These are phyloP conservation scores for Semaprochilodus insignis DNA, from an alignment of 2,797 vertebrate species.

Conservation along the genomic window DNA sequence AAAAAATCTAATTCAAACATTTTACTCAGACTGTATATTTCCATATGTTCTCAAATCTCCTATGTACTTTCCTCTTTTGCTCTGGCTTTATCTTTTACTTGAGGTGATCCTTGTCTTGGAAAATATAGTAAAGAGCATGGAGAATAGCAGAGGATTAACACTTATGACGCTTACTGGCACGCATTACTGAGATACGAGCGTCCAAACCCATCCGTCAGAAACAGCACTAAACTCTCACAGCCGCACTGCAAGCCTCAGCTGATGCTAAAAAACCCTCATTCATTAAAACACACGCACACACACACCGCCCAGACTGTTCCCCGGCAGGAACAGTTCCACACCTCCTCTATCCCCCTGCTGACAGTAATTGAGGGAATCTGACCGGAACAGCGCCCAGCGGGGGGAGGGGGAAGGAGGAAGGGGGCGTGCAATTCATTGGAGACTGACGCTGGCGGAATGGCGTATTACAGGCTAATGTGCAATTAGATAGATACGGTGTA, in stretches of 20 bases:
- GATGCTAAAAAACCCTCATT: background rate
- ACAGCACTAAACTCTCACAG: background rate
- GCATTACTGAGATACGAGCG: background rate
- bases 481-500: slow-evolving; percentile 83
- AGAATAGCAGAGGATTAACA: background rate
- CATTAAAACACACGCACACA: slow-evolving; percentile 9
- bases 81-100: background rate
- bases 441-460: slow-evolving; percentile 81
- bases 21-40: too few relatives aligned
- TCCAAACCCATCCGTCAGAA: background rate
- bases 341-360: slow-evolving; percentile 64
- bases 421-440: slow-evolving; percentile 78
- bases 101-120: background rate
- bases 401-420: slow-evolving; percentile 57
- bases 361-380: slow-evolving; percentile 84
- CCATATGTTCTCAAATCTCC: too few relatives aligned
- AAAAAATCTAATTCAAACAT: too few relatives aligned
- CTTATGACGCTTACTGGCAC: background rate
- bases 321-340: slow-evolving; percentile 29
- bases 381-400: slow-evolving; percentile 74
- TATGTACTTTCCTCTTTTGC: too few relatives aligned
- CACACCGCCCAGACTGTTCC: background rate
- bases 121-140: background rate
- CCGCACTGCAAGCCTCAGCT: background rate
- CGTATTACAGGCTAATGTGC: slow-evolving; percentile 85